A percentile compares a stretch with the other conserved stretches of the same genome.
Evolutionary conservation across 2,113 vertebrate species (phyloP).

Genomic region (Ammodramus savannarum): DNA sequence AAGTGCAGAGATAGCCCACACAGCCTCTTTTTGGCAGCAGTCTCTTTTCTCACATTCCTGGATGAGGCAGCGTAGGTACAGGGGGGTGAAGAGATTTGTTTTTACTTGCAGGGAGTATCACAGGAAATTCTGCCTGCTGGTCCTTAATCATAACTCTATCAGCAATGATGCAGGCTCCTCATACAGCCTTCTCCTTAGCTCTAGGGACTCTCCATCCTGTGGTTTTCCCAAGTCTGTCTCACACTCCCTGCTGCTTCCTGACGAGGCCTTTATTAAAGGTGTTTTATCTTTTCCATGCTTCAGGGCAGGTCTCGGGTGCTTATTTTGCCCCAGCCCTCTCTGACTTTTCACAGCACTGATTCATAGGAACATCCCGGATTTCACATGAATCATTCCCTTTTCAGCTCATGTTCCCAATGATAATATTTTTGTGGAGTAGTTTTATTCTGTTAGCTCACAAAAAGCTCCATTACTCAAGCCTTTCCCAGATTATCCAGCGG

Average conservation of each 20-base stretch:
- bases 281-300: slow-evolving; percentile 58
- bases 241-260: not conserved
- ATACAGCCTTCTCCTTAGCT: not conserved
- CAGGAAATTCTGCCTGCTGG: not conserved
- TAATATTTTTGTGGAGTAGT: slow-evolving; percentile 48
- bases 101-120: not conserved
- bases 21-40: not conserved
- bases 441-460: slow-evolving; percentile 57
- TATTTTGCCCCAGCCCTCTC: not conserved
- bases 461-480: slow-evolving; percentile 55
- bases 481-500: slow-evolving; percentile 28
- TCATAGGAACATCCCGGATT: slow-evolving; percentile 20
- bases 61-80: not conserved
- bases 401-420: slow-evolving; percentile 17
- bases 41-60: not conserved
- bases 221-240: slow-evolving; percentile 29
- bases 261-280: not conserved
- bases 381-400: slow-evolving; percentile 60
- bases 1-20: not conserved
- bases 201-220: not conserved
- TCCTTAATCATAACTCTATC: slow-evolving; percentile 15
- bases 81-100: slow-evolving; percentile 24
- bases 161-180: not conserved
- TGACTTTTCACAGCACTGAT: slow-evolving; percentile 20
- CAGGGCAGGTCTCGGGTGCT: not conserved